These are phyloP conservation scores for Nebria salina DNA, from an alignment of 2,888 invertebrate species.

Conservation along the genomic window DNA sequence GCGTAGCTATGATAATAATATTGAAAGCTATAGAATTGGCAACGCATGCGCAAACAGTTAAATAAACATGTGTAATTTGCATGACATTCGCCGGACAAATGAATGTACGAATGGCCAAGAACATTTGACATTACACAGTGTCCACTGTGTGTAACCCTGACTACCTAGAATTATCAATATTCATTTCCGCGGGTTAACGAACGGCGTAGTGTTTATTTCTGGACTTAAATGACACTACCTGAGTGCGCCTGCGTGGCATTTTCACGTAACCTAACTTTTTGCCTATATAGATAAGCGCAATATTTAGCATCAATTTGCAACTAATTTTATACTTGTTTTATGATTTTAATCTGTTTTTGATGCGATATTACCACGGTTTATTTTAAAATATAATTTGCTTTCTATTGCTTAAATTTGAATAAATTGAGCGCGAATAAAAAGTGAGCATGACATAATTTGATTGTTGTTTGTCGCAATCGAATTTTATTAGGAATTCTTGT, in stretches of 20 bases:
- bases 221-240: background rate
- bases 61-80: slow-evolving; percentile 18
- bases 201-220: slow-evolving; percentile 16
- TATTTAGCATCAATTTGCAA: no score
- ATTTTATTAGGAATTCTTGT: background rate
- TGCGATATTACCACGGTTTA: no score
- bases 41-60: slow-evolving; percentile 1
- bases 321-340: no score
- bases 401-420: no score
- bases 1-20: background rate
- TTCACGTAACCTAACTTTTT: background rate
- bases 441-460: no score
- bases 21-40: background rate
- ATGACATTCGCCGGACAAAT: slow-evolving; percentile 14
- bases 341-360: no score
- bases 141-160: background rate
- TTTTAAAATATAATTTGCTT: no score
- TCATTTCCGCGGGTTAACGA: slow-evolving; percentile 19
- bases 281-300: background rate
- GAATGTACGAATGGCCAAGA: background rate
- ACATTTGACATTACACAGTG: background rate
- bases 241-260: background rate
- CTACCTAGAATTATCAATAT: slow-evolving; percentile 15
- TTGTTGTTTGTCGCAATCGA: no score
- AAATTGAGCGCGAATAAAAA: no score